A percentile compares a stretch with the other conserved stretches of the same genome.
Evolutionary conservation across 1,140 invertebrate genomes (phyloP).

Genomic region (Hydropsyche tenuis): DNA sequence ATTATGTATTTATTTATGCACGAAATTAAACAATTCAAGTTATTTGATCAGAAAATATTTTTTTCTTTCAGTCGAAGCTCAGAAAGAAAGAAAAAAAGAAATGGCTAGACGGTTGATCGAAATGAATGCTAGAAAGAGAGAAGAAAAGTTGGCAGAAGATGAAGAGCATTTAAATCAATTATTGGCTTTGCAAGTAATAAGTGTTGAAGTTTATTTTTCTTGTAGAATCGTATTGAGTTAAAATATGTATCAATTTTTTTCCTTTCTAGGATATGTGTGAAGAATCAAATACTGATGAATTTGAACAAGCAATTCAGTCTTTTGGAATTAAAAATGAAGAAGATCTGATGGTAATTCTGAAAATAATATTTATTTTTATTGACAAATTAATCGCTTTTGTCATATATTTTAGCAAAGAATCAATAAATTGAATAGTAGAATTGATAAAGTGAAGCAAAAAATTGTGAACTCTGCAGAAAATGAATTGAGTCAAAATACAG

Average conservation of each 20-base stretch:
- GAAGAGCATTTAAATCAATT: constrained; percentile 85
- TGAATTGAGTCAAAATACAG: constrained; percentile 57
- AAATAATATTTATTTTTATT: no score
- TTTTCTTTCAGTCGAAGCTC: constrained; percentile 72
- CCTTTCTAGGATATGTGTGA: constrained; percentile 67
- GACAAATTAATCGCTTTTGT: background rate
- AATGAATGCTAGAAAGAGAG: constrained; percentile 84
- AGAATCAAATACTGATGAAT: constrained; percentile 79
- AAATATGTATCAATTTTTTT: background rate
- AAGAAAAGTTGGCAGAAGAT: constrained; percentile 85
- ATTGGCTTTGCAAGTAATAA: constrained; percentile 76
- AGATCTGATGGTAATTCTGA: constrained; percentile 63
- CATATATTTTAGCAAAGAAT: constrained; percentile 72
- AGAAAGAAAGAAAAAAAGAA: constrained; percentile 84
- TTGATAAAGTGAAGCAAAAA: constrained; percentile 82
- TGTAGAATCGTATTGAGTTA: constrained; percentile 8
- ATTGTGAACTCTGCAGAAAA: constrained; percentile 74
- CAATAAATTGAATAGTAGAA: constrained; percentile 72
- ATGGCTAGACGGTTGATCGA: constrained; percentile 80
- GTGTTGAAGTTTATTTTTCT: no score
- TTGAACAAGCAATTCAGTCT: constrained; percentile 70
- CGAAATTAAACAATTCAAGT: no score
- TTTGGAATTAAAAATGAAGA: constrained; percentile 67
- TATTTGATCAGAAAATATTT: background rate
- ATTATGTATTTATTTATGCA: constrained; percentile 11